Percentiles rank a stretch among this genome's conserved stretches.
These are phyloP conservation scores for Solen grandis DNA, from an alignment of 1,140 invertebrate species.

Conservation along the genomic window DNA sequence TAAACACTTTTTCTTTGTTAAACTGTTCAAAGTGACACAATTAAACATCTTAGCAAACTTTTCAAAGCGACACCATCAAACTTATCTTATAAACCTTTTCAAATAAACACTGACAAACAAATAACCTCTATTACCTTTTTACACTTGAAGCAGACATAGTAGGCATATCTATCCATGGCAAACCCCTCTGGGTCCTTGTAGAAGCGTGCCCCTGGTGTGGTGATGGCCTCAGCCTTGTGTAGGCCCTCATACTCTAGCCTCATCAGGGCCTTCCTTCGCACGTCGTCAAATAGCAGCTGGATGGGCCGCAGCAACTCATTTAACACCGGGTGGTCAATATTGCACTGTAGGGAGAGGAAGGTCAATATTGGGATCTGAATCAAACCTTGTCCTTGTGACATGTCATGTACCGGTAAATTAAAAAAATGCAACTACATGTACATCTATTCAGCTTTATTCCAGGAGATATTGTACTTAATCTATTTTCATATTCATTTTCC, in stretches of 20 bases:
- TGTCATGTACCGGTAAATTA: background rate
- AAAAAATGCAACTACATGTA: too few species aligned
- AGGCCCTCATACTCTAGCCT: constrained; percentile 97
- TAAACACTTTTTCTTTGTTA: too few species aligned
- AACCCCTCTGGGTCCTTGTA: constrained; percentile 91
- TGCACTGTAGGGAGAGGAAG: constrained; percentile 82
- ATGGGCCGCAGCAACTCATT: constrained; percentile 90
- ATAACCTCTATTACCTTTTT: constrained; percentile 93
- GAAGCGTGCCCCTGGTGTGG: constrained; percentile 85
- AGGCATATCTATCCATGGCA: constrained; percentile 98
- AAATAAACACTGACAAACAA: too few species aligned
- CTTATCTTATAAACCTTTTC: too few species aligned
- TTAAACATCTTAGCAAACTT: too few species aligned
- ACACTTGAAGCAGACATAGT: constrained; percentile 99
- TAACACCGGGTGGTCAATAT: constrained; percentile 92
- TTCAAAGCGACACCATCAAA: too few species aligned
- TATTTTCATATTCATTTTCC: too few species aligned
- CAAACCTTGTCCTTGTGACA: background rate
- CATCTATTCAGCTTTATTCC: too few species aligned
- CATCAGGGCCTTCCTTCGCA: constrained; percentile 96
- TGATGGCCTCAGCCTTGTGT: constrained; percentile 88
- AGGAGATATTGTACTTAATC: too few species aligned
- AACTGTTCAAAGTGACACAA: too few species aligned
- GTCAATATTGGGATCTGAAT: constrained; percentile 2
- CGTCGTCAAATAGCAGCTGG: constrained; percentile 92